These are phyloP conservation scores for Tachysurus fulvidraco DNA, from an alignment of 2,113 vertebrate genomes.

Conservation along the genomic window DNA sequence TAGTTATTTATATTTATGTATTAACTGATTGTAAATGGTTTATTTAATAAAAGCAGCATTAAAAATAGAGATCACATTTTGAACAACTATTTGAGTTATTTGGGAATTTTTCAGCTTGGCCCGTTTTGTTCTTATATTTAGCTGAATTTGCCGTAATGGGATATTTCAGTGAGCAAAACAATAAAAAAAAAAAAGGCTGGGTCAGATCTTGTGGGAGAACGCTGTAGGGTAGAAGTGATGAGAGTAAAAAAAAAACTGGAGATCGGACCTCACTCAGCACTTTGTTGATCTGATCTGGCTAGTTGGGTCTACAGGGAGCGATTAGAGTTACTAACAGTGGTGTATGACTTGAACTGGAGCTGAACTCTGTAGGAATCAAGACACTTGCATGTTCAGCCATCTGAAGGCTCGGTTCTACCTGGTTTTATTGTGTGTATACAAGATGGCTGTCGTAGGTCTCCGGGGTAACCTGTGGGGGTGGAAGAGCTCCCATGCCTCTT, in stretches of 20 bases:
- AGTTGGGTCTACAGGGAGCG: not conserved
- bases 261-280: not conserved
- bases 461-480: no score
- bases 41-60: not conserved
- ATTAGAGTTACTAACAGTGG: not conserved
- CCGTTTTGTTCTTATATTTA: not conserved
- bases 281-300: not conserved
- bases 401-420: not conserved
- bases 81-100: not conserved
- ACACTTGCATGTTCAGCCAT: not conserved
- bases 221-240: no score
- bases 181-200: conserved; percentile 21
- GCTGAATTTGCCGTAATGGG: conserved; percentile 2
- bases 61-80: not conserved
- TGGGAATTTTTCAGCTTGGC: not conserved
- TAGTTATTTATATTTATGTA: no score
- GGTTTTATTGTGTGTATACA: not conserved
- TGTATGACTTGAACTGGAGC: not conserved
- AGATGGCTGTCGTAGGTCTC: not conserved
- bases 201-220: not conserved
- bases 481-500: no score
- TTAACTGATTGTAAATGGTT: not conserved
- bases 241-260: not conserved
- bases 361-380: not conserved
- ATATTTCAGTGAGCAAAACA: not conserved